Evolutionary conservation across 2,113 vertebrate species (phyloP), one percentile per base, ranked within the genome.

Genomic region (Sinosuthora webbiana): DNA sequence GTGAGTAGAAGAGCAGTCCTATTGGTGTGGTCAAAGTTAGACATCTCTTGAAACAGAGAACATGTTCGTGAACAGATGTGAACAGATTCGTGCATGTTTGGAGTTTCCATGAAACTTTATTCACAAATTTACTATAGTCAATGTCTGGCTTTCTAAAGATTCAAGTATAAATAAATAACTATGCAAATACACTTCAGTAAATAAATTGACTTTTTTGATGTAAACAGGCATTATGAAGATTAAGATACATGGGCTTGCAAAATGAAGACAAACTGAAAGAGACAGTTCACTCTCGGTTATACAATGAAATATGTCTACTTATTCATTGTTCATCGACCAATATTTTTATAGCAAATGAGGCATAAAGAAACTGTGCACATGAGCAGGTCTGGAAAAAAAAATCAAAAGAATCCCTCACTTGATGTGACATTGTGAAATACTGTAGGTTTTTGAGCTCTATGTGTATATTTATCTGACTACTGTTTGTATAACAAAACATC

Each of bases 301-400:
- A 73, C 78, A 73, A 37, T 44, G 50, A 83, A 90, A 91, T 95
- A 76, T 64, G 10, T 91, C 82, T 95, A 83, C 70, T 85, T 95
- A 55, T 87, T 94, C 75, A 69, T 87, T 95, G 87, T 90, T 95
- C 89, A 59, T 90, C 77, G 45, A 93, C 87, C 87, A 93, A 73
- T 93, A 95, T 94, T 95, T 95, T 91, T 94, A 63, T 67, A 93
- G 82, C 50, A 96, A 95, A 94, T 88, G 71, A 93, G 50, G 82
- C 82, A 83, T 88, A 62, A 90, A 87, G 84, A 91, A 87, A 91
- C 88, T 59, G 87, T 95, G 65, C 63, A 70, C 55, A 57, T 67
- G 71, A 82, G 67, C 59, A 69, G 74, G 53, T 69, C 27, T 78
- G 39, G 41, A 24, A 71, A 74, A 80, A 83, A 91, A 87, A 75